These are phyloP conservation scores for Microctonus aethiopoides DNA, from an alignment of 2,888 invertebrate genomes.

Conservation along the genomic window DNA sequence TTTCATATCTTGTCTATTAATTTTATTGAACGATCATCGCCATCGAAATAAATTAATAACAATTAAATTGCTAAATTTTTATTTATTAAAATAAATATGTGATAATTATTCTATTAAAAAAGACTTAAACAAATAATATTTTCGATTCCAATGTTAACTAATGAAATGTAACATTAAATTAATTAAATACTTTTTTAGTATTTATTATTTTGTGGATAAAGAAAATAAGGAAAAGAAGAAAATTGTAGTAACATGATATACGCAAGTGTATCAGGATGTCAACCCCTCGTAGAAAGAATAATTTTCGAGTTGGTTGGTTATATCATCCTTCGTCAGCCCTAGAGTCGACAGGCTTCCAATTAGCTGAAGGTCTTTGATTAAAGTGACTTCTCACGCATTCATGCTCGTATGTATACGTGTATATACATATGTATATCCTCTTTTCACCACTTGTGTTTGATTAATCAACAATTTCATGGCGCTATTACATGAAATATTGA, in stretches of 20 bases:
- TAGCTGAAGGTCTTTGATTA: slow-evolving; percentile 24
- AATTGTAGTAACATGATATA: neutral
- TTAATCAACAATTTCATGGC: slow-evolving; percentile 11
- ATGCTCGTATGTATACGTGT: neutral
- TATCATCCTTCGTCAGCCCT: neutral
- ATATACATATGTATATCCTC: neutral
- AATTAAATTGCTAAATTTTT: too few species aligned
- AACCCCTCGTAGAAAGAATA: slow-evolving; percentile 11
- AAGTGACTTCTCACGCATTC: slow-evolving; percentile 6
- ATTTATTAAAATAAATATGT: too few species aligned
- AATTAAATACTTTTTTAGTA: too few species aligned
- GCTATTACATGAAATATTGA: neutral
- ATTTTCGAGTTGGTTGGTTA: slow-evolving; percentile 11
- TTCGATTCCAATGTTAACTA: too few species aligned
- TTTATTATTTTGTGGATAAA: neutral
- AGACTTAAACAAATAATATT: too few species aligned
- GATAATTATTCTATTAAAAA: too few species aligned
- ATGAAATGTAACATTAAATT: too few species aligned
- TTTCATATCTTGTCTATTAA: too few species aligned
- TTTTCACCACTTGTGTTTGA: slow-evolving; percentile 7
- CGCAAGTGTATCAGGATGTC: slow-evolving; percentile 1
- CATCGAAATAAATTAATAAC: too few species aligned
- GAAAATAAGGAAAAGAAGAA: neutral
- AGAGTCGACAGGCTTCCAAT: slow-evolving; percentile 17
- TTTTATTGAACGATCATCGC: too few species aligned